phyloP scores from a whole-genome alignment of 2,888 invertebrate species.

The Hyppa rectilinea region DNA sequence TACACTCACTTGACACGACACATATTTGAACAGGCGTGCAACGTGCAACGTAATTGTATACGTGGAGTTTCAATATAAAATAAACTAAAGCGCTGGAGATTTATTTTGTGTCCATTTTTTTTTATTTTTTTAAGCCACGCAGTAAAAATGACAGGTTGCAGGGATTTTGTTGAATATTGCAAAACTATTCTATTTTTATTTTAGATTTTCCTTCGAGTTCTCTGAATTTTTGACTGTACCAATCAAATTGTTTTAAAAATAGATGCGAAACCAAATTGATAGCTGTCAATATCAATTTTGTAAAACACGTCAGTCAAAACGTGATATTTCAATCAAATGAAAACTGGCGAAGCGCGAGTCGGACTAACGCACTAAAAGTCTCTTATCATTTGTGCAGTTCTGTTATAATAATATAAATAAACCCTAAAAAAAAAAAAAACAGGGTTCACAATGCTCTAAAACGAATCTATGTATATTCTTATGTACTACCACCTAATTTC shows the following conservation, averaged over 20 bases:
- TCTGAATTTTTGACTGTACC: too few relatives aligned
- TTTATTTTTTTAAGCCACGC: too few relatives aligned
- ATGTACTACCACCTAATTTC: too few relatives aligned
- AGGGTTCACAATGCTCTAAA: too few relatives aligned
- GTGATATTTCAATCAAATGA: neutral
- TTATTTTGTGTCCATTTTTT: neutral
- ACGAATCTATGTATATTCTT: too few relatives aligned
- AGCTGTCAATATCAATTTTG: neutral
- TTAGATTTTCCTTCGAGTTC: too few relatives aligned
- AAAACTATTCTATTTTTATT: neutral
- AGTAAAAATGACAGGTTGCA: neutral
- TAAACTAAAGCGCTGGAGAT: neutral
- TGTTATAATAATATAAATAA: too few relatives aligned
- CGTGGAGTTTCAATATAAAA: constrained; percentile 23
- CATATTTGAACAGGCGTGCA: constrained; percentile 8
- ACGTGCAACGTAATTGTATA: neutral
- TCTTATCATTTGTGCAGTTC: too few relatives aligned
- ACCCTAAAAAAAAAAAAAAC: too few relatives aligned
- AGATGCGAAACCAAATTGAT: neutral
- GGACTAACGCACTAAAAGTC: neutral
- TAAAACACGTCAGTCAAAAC: neutral
- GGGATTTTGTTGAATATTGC: constrained; percentile 8
- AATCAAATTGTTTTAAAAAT: constrained; percentile 2
- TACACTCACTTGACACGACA: too few relatives aligned
- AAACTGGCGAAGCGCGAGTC: neutral